phyloP scores from a whole-genome alignment of 1,140 invertebrate species.

The Musca domestica region DNA sequence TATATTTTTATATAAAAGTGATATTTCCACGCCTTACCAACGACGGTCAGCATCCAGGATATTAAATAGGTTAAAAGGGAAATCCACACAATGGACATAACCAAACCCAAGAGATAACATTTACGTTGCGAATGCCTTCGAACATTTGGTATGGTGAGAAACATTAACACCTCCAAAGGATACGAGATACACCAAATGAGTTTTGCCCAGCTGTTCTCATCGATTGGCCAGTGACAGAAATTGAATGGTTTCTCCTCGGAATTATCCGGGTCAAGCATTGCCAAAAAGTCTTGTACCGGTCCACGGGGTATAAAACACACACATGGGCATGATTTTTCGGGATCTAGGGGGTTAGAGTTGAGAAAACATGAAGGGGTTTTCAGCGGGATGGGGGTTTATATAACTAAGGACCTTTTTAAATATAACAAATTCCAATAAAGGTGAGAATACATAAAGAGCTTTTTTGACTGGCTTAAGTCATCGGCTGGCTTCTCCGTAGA shows the following conservation, averaged over 20 bases:
- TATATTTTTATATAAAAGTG: too few species aligned
- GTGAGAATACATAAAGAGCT: too few species aligned
- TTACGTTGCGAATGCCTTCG: not conserved
- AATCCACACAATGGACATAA: conserved; percentile 85
- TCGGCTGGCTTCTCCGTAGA: too few species aligned
- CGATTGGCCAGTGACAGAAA: not conserved
- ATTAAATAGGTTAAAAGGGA: conserved; percentile 78
- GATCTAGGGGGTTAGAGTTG: too few species aligned
- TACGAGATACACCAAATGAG: conserved; percentile 2
- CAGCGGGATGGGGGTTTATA: too few species aligned
- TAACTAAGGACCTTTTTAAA: too few species aligned
- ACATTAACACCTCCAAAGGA: conserved; percentile 4
- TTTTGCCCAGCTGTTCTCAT: not conserved
- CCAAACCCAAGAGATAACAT: conserved; percentile 65
- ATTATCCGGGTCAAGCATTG: not conserved
- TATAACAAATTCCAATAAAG: too few species aligned
- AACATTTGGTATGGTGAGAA: conserved; percentile 12
- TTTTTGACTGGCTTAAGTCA: too few species aligned
- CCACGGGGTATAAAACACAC: not conserved
- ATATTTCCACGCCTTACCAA: conserved; percentile 60
- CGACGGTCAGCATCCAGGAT: conserved; percentile 86
- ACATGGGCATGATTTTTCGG: not conserved
- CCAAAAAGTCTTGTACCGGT: not conserved
- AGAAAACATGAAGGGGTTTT: too few species aligned
- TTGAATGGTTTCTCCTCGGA: not conserved